Conservation (phyloP, 2,113 vertebrate species). For the Corythoichthys haematopterus region DNA sequence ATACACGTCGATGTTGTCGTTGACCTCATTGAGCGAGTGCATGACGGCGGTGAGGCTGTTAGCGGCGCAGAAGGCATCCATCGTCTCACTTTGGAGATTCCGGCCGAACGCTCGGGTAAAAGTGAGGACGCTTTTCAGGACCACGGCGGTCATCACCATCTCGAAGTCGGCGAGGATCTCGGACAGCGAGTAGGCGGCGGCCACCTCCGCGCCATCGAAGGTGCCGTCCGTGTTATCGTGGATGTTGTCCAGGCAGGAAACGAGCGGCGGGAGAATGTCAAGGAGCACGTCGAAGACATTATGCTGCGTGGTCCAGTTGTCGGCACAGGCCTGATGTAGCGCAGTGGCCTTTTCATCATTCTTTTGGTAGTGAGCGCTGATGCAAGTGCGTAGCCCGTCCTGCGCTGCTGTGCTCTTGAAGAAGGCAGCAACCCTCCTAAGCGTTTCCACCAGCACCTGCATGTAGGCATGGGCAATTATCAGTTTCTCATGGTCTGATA, state of each 20-base stretch:
- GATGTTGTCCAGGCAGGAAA: slow-evolving; percentile 80
- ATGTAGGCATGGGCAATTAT: slow-evolving; percentile 56
- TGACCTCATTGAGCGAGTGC: slow-evolving; percentile 87
- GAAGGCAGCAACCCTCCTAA: slow-evolving; percentile 77
- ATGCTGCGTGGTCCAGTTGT: slow-evolving; percentile 80
- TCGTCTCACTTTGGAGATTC: slow-evolving; percentile 83
- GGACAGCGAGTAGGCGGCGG: slow-evolving; percentile 73
- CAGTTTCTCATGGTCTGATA: too few species aligned
- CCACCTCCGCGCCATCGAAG: slow-evolving; percentile 59
- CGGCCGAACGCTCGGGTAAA: slow-evolving; percentile 87
- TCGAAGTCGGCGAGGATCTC: slow-evolving; percentile 84
- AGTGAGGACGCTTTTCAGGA: slow-evolving; percentile 83
- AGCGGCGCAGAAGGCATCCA: slow-evolving; percentile 84
- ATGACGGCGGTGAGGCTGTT: slow-evolving; percentile 85
- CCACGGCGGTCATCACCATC: slow-evolving; percentile 79
- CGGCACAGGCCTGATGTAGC: slow-evolving; percentile 71
- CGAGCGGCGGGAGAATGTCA: slow-evolving; percentile 76
- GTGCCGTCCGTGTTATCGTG: slow-evolving; percentile 62
- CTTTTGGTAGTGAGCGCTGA: slow-evolving; percentile 75
- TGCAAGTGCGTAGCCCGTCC: slow-evolving; percentile 72
- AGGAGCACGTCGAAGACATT: slow-evolving; percentile 81
- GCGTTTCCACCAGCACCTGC: slow-evolving; percentile 77
- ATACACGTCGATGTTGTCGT: slow-evolving; percentile 91
- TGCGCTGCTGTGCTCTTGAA: slow-evolving; percentile 71
- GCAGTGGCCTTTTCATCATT: slow-evolving; percentile 71